Evolutionary conservation across 2,888 invertebrate genomes (phyloP).

Genomic region (Drosophila fulvimacula): DNA sequence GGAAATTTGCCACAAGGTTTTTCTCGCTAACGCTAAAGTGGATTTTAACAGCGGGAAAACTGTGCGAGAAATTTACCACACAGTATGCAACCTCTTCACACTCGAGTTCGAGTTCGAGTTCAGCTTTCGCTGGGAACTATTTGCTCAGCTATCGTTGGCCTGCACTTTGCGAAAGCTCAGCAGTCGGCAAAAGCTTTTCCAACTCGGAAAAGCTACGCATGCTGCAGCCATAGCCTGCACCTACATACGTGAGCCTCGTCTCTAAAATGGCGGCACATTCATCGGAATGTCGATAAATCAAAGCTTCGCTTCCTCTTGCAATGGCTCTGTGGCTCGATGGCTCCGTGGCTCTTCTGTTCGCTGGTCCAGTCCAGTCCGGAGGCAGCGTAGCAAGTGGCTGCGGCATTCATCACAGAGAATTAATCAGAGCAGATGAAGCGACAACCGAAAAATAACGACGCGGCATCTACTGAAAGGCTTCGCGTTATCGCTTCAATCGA

Average conservation of each 20-base stretch:
- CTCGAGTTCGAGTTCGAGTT: constrained; percentile 1
- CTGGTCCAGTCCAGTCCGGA: constrained; percentile 3
- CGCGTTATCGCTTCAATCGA: constrained; percentile 72
- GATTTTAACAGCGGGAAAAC: constrained; percentile 18
- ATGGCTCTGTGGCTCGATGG: background rate
- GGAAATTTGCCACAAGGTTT: constrained; percentile 54
- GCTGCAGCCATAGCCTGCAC: constrained; percentile 53
- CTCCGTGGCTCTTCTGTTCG: background rate
- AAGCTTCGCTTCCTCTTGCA: constrained; percentile 50
- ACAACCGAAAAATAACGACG: constrained; percentile 76
- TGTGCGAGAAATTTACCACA: constrained; percentile 22
- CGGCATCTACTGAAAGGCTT: constrained; percentile 67
- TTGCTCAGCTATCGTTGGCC: constrained; percentile 21
- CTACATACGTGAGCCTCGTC: constrained; percentile 29
- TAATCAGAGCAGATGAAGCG: constrained; percentile 78
- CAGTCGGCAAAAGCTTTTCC: constrained; percentile 42
- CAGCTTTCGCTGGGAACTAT: constrained; percentile 44
- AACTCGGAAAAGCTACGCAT: constrained; percentile 37
- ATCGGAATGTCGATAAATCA: constrained; percentile 74
- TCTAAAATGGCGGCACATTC: constrained; percentile 62
- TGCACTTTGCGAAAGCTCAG: constrained; percentile 60
- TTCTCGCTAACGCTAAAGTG: background rate
- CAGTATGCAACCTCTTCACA: constrained; percentile 29
- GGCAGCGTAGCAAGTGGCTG: constrained; percentile 55
- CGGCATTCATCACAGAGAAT: constrained; percentile 77